Evolutionary conservation across 2,797 vertebrate genomes (phyloP).

Genomic region (Carapus acus): DNA sequence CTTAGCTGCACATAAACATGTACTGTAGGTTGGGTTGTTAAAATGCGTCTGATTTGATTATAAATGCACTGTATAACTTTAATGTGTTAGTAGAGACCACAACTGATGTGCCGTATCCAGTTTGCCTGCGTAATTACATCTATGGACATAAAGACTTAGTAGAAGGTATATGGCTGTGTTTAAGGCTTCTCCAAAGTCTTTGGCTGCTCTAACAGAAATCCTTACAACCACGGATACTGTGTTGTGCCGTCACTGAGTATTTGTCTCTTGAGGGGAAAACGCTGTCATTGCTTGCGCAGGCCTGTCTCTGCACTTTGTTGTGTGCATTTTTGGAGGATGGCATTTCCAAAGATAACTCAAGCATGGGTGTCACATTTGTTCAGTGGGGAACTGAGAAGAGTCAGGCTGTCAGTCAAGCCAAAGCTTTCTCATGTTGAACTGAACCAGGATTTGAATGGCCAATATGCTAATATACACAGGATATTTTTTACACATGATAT

Average conservation of each 20-base stretch:
- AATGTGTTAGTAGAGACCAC: constrained; percentile 26
- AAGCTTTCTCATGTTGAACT: too few relatives aligned
- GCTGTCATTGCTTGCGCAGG: constrained; percentile 22
- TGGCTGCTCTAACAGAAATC: constrained; percentile 33
- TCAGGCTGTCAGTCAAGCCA: too few relatives aligned
- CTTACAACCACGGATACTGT: constrained; percentile 42
- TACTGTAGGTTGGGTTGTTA: too few relatives aligned
- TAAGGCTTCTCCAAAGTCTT: constrained; percentile 34
- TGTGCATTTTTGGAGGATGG: constrained; percentile 21
- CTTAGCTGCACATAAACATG: too few relatives aligned
- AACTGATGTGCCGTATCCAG: constrained; percentile 7
- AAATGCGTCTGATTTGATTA: constrained; percentile 8
- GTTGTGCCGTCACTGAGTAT: constrained; percentile 37
- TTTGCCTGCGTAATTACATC: constrained; percentile 14
- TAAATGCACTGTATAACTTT: not conserved
- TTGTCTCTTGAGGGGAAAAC: constrained; percentile 29
- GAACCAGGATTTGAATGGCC: too few relatives aligned
- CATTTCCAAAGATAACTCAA: constrained; percentile 8
- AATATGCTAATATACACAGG: too few relatives aligned
- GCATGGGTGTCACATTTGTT: constrained; percentile 1
- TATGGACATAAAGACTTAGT: constrained; percentile 14
- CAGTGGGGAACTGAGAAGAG: too few relatives aligned
- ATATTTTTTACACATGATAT: too few relatives aligned
- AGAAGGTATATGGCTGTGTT: constrained; percentile 19
- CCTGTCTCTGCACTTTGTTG: constrained; percentile 4